Percentiles rank a stretch among this genome's conserved stretches.
Conservation (phyloP, 2,113 vertebrate genomes). For the Passer domesticus region DNA sequence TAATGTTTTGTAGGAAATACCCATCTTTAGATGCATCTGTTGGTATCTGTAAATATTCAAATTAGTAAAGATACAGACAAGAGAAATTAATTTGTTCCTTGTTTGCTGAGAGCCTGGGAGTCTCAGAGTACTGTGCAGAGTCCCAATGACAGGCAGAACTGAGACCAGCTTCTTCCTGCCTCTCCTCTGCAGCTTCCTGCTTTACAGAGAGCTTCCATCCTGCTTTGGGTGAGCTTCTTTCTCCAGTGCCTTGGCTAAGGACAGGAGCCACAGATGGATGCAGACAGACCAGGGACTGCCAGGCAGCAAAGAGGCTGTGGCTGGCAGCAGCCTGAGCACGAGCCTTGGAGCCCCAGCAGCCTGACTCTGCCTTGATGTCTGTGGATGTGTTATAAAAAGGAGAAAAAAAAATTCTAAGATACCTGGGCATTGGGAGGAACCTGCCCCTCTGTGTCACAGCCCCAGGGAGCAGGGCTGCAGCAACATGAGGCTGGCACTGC, state of each 20-base stretch:
- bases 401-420: not conserved
- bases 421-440: not conserved
- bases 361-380: not conserved
- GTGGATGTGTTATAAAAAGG: not conserved
- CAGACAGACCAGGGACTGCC: not conserved
- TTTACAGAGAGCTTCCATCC: not conserved
- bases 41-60: not conserved
- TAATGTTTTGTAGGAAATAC: not conserved
- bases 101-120: not conserved
- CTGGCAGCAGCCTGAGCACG: not conserved
- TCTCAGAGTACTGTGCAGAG: not conserved
- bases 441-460: not conserved
- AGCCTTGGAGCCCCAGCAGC: not conserved
- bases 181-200: not conserved
- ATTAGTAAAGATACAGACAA: not conserved
- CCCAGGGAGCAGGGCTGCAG: not conserved
- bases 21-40: not conserved
- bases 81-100: not conserved
- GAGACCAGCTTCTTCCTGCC: not conserved
- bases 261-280: not conserved
- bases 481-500: not conserved
- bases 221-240: not conserved
- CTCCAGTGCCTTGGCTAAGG: rapidly evolving
- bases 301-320: not conserved
- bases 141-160: not conserved